Conservation (phyloP, 1,140 invertebrate genomes). For the Sitobion miscanthi region DNA sequence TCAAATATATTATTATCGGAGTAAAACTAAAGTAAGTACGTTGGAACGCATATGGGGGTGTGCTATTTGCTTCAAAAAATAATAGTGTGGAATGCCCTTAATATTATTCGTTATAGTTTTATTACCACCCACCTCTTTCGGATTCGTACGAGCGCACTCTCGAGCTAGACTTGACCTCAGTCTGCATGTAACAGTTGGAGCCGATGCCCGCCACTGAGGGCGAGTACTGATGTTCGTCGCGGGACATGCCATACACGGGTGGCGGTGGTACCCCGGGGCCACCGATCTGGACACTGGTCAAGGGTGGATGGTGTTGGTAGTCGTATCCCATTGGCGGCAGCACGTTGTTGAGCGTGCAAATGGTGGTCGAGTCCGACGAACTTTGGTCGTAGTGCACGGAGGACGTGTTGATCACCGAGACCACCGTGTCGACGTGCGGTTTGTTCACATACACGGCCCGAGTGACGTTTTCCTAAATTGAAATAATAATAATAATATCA, state of each 20-base stretch:
- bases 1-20: too few species aligned
- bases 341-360: slow-evolving; percentile 46
- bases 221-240: background rate
- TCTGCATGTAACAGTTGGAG: background rate
- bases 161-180: background rate
- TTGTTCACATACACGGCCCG: slow-evolving; percentile 21
- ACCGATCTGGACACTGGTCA: background rate
- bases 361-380: slow-evolving; percentile 38
- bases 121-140: slow-evolving; percentile 9
- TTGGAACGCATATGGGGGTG: too few species aligned
- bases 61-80: too few species aligned
- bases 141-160: slow-evolving; percentile 43
- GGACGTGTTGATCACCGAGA: background rate
- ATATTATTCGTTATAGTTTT: background rate
- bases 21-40: too few species aligned
- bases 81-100: too few species aligned
- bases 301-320: slow-evolving; percentile 9
- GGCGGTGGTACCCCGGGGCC: background rate
- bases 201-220: background rate
- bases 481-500: background rate
- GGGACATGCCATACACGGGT: background rate
- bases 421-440: background rate
- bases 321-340: slow-evolving; percentile 26
- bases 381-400: slow-evolving; percentile 23
- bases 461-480: slow-evolving; percentile 24